Evolutionary conservation across 2,888 invertebrate species (phyloP).

Genomic region (Tiliacea aurago): DNA sequence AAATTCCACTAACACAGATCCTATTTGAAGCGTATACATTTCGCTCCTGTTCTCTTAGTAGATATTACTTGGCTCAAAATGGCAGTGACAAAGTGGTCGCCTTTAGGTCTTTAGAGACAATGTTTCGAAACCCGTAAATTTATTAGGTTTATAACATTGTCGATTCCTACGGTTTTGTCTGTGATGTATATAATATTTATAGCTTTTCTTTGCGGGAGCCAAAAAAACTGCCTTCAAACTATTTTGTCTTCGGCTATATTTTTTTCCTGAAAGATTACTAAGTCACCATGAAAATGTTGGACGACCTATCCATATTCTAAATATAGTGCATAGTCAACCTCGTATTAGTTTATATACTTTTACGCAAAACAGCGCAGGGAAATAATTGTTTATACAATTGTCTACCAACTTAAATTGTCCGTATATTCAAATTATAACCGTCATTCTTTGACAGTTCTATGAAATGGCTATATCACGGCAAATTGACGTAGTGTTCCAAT

Average conservation of each 20-base stretch:
- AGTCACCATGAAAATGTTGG: background rate
- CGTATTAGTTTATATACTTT: background rate
- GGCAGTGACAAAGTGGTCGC: background rate
- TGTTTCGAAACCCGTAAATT: background rate
- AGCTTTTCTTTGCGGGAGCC: too few species aligned
- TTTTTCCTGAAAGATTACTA: too few species aligned
- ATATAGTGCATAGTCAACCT: background rate
- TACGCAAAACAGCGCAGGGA: too few species aligned
- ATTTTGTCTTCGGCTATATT: background rate
- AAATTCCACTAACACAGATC: slow-evolving; percentile 10
- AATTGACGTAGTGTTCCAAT: background rate
- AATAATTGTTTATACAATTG: too few species aligned
- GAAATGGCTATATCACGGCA: background rate
- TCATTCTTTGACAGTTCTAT: background rate
- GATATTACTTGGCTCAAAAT: background rate
- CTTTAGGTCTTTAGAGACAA: background rate
- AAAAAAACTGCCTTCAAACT: background rate
- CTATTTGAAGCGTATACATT: slow-evolving; percentile 3
- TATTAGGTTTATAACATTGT: background rate
- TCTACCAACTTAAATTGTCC: too few species aligned
- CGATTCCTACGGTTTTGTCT: background rate
- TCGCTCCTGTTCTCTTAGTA: background rate
- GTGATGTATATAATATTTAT: too few species aligned
- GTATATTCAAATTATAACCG: too few species aligned
- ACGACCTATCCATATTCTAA: background rate